Conservation (phyloP, 2,113 vertebrate species). For the Calidris pygmaea region DNA sequence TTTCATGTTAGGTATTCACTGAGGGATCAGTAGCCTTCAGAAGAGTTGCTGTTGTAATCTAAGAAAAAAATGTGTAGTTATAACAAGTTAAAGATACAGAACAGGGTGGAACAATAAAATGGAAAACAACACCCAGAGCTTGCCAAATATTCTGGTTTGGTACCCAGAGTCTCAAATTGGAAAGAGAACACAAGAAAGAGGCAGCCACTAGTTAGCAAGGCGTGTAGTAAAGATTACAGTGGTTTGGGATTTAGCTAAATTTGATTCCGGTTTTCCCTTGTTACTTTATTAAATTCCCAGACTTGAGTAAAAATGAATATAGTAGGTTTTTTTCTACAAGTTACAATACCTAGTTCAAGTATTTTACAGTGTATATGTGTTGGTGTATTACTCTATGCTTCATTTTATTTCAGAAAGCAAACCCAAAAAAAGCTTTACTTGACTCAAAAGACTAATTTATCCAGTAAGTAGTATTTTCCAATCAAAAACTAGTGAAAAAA, state of each 20-base stretch:
- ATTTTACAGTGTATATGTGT: background rate
- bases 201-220: background rate
- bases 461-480: background rate
- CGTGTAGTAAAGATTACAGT: background rate
- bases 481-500: background rate
- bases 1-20: background rate
- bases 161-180: background rate
- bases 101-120: background rate
- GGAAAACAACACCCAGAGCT: background rate
- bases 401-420: background rate
- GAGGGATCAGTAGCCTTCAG: background rate
- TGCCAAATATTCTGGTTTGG: background rate
- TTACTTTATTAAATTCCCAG: background rate
- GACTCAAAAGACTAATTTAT: background rate
- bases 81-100: background rate
- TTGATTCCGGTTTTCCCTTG: background rate
- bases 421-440: background rate
- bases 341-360: background rate
- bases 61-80: background rate
- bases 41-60: background rate
- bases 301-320: background rate
- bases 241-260: background rate
- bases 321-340: background rate
- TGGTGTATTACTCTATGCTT: background rate
- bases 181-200: background rate